Evolutionary conservation across 2,113 vertebrate genomes (phyloP).

Genomic region (Hydrochoerus hydrochaeris): DNA sequence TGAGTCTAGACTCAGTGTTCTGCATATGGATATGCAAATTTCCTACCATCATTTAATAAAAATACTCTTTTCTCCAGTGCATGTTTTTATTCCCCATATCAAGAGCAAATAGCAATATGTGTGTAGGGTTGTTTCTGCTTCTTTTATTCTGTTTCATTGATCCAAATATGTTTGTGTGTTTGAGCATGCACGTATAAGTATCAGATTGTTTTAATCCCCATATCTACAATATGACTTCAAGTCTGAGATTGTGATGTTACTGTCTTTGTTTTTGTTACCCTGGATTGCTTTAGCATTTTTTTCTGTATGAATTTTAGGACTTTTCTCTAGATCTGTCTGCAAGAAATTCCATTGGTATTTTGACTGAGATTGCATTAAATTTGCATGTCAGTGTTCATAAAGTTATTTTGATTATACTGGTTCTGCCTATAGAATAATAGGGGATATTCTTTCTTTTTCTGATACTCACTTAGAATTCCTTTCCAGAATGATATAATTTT

Average conservation of each 20-base stretch:
- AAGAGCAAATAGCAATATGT: neutral
- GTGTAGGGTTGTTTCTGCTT: neutral
- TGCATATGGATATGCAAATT: no score
- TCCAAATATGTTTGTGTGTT: neutral
- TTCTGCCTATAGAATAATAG: neutral
- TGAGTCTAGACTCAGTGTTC: no score
- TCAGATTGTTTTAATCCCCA: neutral
- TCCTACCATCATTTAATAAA: no score
- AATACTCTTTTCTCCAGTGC: no score
- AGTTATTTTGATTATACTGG: neutral
- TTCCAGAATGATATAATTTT: neutral
- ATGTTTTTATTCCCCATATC: neutral
- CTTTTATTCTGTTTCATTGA: neutral
- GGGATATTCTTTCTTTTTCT: neutral
- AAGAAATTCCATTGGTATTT: neutral
- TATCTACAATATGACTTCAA: neutral
- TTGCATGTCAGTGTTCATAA: neutral
- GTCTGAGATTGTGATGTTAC: neutral
- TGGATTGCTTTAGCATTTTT: neutral
- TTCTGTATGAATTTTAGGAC: neutral
- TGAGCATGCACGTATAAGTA: neutral
- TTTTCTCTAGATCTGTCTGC: neutral
- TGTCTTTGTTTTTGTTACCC: neutral
- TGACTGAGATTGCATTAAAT: neutral
- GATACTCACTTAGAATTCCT: neutral